Base-by-base conservation (phyloP, 2,113 vertebrate genomes). In the Probosciger aterrimus region DNA sequence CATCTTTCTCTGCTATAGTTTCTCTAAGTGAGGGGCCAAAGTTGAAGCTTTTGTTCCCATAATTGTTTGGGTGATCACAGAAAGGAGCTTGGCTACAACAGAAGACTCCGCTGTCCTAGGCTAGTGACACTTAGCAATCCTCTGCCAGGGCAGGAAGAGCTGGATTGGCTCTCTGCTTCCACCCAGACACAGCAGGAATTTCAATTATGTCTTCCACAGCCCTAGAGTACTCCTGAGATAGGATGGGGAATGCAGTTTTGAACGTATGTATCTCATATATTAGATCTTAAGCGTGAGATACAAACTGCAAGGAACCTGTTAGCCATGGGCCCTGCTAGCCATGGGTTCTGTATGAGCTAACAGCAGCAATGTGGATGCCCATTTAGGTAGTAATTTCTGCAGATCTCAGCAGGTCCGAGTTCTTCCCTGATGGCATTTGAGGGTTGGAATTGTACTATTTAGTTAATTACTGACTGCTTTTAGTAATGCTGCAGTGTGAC, bases 241-340 rank as follows among this genome's bases (percentile, higher is more conserved):
- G 59, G 57, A 59, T 6, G 14, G 14, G n/a, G 57, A 64, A 81
- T 0, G 5, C n/a, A 28, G 39, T 41, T 81, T 63, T 1, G 0
- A 69, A 78, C 1, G 3, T 24, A 14, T 24, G 5, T 25, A 23
- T 59, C 33, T n/a, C 55, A 59, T n/a, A 22, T 44, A 59, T 52
- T 17, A 62, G 27, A 62, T 78, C 39, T 37, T 63, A 46, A 67
- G 44, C 30, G 67, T 4, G 27, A 79, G 52, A 28, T 18, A 55
- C 41, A 68, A 62, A 43, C 28, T 79, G 60, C 18, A 53, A 33
- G 52, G 52, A 62, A 28, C 30, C n/a, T 14, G 9, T 28, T 41
- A 52, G 60, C 46, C 31, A 18, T 33, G 37, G 35, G 60, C 53
- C 41, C 41, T 68, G 46, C 60, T 41, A 19, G 37, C 11, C n/a